Conservation (phyloP, 2,113 vertebrate species). For the Drymodes brunneopygia region DNA sequence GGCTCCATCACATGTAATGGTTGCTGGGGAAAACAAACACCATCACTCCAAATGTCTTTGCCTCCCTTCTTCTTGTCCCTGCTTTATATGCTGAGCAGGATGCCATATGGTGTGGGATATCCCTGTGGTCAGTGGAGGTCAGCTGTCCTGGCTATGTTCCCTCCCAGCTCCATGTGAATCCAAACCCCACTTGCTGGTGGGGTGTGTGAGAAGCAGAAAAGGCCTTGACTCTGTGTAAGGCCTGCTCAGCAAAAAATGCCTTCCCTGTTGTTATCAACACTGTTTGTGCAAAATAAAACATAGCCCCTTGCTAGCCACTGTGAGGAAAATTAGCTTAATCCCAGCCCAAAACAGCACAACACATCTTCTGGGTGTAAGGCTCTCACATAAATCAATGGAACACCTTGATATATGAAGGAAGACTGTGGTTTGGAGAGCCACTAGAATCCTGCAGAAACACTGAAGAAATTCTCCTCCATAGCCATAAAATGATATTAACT, state of each 20-base stretch:
- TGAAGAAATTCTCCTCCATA: neutral
- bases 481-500: neutral
- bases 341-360: neutral
- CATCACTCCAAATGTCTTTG: fast-evolving
- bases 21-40: neutral
- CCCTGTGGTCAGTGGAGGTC: neutral
- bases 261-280: neutral
- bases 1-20: neutral
- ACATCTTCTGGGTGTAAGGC: neutral
- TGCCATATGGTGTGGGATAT: neutral
- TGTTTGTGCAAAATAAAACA: neutral
- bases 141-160: neutral
- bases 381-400: neutral
- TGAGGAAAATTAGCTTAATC: neutral
- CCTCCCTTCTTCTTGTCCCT: neutral
- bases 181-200: neutral
- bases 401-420: neutral
- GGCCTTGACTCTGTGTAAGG: neutral
- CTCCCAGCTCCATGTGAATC: neutral
- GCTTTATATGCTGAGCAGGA: neutral
- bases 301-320: neutral
- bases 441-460: neutral
- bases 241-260: neutral
- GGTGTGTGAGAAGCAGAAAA: neutral
- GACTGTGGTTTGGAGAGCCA: neutral